These are phyloP conservation scores for Recurvirostra avosetta DNA, from an alignment of 2,113 vertebrate genomes.

Conservation along the genomic window DNA sequence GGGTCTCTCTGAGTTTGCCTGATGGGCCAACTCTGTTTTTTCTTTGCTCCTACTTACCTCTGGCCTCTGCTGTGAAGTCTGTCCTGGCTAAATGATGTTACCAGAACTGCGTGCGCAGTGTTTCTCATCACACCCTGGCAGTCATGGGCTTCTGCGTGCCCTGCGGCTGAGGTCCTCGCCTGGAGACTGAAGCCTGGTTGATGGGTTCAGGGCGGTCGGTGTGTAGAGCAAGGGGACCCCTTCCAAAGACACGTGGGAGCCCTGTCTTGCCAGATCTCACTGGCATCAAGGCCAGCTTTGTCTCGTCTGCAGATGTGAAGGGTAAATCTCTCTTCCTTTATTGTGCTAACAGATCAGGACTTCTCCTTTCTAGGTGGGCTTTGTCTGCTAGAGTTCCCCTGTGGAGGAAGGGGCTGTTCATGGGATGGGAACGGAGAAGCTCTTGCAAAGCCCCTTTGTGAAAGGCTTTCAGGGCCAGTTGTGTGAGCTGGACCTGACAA, in stretches of 20 bases:
- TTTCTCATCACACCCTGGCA: not conserved
- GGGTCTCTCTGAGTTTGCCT: not conserved
- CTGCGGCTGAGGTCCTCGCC: not conserved
- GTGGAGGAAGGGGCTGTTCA: not conserved
- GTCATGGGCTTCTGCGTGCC: not conserved
- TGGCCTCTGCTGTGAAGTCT: not conserved
- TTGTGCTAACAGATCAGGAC: not conserved
- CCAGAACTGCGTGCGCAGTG: accelerated
- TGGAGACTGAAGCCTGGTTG: not conserved
- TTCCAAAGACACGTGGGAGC: not conserved
- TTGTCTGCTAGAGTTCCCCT: not conserved
- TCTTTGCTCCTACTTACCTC: not conserved
- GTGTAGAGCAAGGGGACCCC: not conserved
- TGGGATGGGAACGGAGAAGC: not conserved
- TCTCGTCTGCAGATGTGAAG: not conserved
- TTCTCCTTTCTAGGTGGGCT: not conserved
- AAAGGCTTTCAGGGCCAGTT: not conserved
- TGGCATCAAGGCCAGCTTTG: not conserved
- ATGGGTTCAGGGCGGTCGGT: not conserved
- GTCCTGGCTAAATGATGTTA: not conserved
- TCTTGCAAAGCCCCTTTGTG: not conserved
- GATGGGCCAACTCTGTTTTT: not conserved
- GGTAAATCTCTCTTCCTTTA: not conserved
- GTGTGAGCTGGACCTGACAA: not conserved
- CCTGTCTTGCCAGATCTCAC: not conserved